Conservation (phyloP, 2,888 invertebrate genomes). For the Leptura quadrifasciata region DNA sequence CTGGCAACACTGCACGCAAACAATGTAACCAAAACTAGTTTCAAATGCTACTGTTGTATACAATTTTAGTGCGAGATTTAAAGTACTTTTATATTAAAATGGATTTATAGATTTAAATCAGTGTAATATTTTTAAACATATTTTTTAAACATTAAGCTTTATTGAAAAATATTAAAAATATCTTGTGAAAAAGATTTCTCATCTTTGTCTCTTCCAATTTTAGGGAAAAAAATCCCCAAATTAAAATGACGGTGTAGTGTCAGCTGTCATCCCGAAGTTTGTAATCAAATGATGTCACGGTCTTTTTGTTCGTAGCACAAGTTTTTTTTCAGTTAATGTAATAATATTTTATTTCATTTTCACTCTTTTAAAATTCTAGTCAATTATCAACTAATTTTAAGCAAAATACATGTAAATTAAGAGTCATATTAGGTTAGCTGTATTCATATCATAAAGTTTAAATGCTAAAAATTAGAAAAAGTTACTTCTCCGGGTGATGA, state of each 20-base stretch:
- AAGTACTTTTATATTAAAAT: neutral
- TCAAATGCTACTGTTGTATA: neutral
- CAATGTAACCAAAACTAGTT: neutral
- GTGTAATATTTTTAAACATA: neutral
- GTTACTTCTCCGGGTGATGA: slow-evolving; percentile 67
- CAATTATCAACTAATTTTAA: slow-evolving; percentile 57
- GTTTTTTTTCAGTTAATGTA: slow-evolving; percentile 48
- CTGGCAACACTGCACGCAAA: too few species aligned
- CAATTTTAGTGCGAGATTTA: too few species aligned
- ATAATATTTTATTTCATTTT: slow-evolving; percentile 45
- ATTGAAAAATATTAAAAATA: neutral
- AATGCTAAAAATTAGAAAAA: slow-evolving; percentile 48
- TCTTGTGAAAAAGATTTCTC: neutral
- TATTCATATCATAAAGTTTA: slow-evolving; percentile 47
- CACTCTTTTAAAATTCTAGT: slow-evolving; percentile 58
- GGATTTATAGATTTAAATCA: neutral
- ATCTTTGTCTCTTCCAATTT: neutral
- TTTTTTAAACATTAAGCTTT: neutral
- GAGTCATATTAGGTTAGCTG: slow-evolving; percentile 40
- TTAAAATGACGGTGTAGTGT: slow-evolving; percentile 32
- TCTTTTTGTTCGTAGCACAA: slow-evolving; percentile 51
- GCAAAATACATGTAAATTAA: slow-evolving; percentile 27
- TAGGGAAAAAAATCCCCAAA: slow-evolving; percentile 23
- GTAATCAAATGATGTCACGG: slow-evolving; percentile 57
- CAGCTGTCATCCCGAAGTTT: slow-evolving; percentile 45